A percentile compares a stretch with the other conserved stretches of the same genome.
These are phyloP conservation scores for Trichoplusia ni DNA, from an alignment of 1,140 invertebrate species.

Conservation along the genomic window DNA sequence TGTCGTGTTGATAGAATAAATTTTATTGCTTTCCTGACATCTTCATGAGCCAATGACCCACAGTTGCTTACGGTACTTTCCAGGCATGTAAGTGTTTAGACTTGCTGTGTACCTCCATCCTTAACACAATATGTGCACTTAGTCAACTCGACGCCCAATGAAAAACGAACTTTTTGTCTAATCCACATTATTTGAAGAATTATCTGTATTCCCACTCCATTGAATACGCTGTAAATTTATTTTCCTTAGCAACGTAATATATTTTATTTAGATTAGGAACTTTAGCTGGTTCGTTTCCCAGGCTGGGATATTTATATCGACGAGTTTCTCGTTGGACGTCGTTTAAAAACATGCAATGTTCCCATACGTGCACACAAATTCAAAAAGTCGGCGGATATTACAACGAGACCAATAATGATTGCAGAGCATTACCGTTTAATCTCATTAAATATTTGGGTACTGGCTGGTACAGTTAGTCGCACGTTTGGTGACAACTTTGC, in stretches of 20 bases:
- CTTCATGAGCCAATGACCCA: constrained; percentile 70
- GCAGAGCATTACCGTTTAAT: constrained; percentile 37
- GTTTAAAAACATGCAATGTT: constrained; percentile 25
- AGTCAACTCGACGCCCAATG: constrained; percentile 7
- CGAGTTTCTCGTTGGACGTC: constrained; percentile 24
- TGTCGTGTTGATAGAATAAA: constrained; percentile 47
- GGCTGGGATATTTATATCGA: constrained; percentile 24
- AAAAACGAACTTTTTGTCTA: constrained; percentile 37
- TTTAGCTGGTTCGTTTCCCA: constrained; percentile 14
- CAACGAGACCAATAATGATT: constrained; percentile 27
- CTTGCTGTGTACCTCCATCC: constrained; percentile 49
- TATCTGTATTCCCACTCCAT: neutral
- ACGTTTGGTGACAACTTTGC: constrained; percentile 35
- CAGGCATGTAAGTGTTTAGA: constrained; percentile 48
- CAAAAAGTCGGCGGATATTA: constrained; percentile 8
- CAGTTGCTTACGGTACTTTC: constrained; percentile 67
- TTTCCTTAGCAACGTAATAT: neutral
- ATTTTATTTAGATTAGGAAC: constrained; percentile 11
- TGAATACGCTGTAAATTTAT: no score
- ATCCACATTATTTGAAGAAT: constrained; percentile 40
- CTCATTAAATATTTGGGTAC: constrained; percentile 35
- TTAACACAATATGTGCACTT: constrained; percentile 57
- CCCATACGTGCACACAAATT: constrained; percentile 17
- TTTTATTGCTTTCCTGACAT: constrained; percentile 59
- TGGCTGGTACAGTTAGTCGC: constrained; percentile 34